These are phyloP conservation scores for Tridacna gigas DNA, from an alignment of 2,888 invertebrate genomes.

Conservation along the genomic window DNA sequence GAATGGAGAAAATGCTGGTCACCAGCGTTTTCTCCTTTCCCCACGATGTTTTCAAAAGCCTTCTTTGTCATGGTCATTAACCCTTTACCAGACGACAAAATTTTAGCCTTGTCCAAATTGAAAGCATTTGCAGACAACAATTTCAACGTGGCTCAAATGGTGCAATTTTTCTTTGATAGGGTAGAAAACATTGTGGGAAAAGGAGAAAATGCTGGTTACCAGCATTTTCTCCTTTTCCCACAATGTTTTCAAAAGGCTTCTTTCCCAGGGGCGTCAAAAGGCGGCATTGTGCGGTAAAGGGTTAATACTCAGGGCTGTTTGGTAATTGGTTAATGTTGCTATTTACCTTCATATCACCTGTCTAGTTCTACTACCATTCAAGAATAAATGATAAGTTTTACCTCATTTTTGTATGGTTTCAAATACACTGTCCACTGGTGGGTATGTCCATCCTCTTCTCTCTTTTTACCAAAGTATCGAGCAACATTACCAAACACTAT, in stretches of 20 bases:
- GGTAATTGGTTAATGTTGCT: background rate
- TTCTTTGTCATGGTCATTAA: background rate
- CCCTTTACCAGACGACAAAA: too few species aligned
- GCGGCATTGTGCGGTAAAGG: background rate
- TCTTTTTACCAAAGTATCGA: slow-evolving; percentile 96
- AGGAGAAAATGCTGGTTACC: background rate
- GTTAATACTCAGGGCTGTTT: background rate
- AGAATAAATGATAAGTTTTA: slow-evolving; percentile 32
- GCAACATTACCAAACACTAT: slow-evolving; percentile 98
- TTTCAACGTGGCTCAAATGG: too few species aligned
- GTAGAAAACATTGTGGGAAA: background rate
- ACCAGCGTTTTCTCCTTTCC: background rate
- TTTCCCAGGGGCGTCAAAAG: background rate
- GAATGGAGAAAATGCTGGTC: too few species aligned
- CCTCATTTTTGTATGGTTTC: slow-evolving; percentile 91
- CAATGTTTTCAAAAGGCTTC: background rate
- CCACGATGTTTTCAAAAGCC: background rate
- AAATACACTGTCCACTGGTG: slow-evolving; percentile 99
- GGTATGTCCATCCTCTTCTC: slow-evolving; percentile 99
- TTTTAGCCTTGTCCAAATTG: too few species aligned
- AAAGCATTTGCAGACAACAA: too few species aligned
- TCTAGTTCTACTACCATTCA: background rate
- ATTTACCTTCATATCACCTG: background rate
- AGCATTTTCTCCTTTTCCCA: background rate
- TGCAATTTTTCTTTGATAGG: background rate